phyloP scores from a whole-genome alignment of 2,797 vertebrate species.

The Myripristis murdjan region DNA sequence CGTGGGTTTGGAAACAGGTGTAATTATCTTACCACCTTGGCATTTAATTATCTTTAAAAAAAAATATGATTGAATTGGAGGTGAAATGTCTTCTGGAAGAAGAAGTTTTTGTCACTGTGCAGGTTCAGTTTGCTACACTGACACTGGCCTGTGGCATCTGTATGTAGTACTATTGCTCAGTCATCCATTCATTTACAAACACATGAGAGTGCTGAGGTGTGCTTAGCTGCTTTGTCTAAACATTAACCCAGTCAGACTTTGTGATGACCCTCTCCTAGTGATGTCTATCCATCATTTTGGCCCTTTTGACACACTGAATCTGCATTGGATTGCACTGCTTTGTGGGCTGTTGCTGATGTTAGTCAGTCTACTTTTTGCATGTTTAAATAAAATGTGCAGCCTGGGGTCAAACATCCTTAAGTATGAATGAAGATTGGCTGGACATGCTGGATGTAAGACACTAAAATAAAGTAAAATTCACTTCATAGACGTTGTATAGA shows the following conservation, averaged over 20 bases:
- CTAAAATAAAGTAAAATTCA: too few species aligned
- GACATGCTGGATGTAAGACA: too few species aligned
- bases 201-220: constrained; percentile 38
- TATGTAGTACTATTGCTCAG: background rate
- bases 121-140: background rate
- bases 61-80: background rate
- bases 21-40: too few species aligned
- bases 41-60: background rate
- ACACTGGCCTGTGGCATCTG: background rate
- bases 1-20: too few species aligned
- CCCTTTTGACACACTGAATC: background rate
- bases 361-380: background rate
- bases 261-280: constrained; percentile 22
- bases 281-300: background rate
- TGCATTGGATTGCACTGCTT: background rate
- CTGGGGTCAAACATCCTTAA: background rate
- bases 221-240: constrained; percentile 58
- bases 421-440: too few species aligned
- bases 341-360: background rate
- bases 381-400: background rate
- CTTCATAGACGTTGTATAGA: too few species aligned
- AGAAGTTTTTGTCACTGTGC: background rate
- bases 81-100: background rate
- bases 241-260: constrained; percentile 66
- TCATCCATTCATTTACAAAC: constrained; percentile 51